These are phyloP conservation scores for Bombus fervidus DNA, from an alignment of 1,140 invertebrate species.

Conservation along the genomic window DNA sequence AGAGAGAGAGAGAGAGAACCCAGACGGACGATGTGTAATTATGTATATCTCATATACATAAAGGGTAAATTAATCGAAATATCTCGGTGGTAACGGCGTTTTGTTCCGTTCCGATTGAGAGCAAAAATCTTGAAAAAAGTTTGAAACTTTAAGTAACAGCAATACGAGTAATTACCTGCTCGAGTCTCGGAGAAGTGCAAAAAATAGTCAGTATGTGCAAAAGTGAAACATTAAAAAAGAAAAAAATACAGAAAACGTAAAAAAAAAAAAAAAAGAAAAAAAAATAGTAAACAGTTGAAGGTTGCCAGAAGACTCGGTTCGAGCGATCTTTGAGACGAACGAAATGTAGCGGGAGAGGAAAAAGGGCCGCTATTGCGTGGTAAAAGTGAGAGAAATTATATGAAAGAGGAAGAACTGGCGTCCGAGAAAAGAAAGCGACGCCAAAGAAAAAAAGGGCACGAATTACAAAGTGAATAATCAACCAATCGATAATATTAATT, in stretches of 20 bases:
- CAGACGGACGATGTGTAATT: slow-evolving; percentile 16
- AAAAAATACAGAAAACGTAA: slow-evolving; percentile 3
- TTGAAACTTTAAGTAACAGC: slow-evolving; percentile 16
- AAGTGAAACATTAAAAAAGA: neutral
- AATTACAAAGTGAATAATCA: slow-evolving; percentile 47
- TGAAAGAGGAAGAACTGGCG: neutral
- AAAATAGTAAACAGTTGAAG: neutral
- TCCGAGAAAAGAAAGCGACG: neutral
- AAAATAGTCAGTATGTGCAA: slow-evolving; percentile 44
- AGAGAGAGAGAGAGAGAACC: too few relatives aligned
- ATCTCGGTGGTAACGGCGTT: slow-evolving; percentile 29
- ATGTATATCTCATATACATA: slow-evolving; percentile 37
- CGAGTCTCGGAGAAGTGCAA: slow-evolving; percentile 30
- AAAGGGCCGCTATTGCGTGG: neutral
- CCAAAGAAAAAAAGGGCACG: neutral
- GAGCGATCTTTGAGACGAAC: slow-evolving; percentile 3
- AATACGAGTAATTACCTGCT: slow-evolving; percentile 33
- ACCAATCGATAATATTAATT: slow-evolving; percentile 56
- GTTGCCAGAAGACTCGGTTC: slow-evolving; percentile 42
- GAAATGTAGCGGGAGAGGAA: neutral
- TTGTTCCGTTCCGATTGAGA: slow-evolving; percentile 52
- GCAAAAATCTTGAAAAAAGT: neutral
- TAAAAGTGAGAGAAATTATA: neutral
- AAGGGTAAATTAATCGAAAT: neutral
- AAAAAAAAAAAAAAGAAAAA: neutral